Conservation (phyloP, 2,888 invertebrate species). For the Macropis europaea region DNA sequence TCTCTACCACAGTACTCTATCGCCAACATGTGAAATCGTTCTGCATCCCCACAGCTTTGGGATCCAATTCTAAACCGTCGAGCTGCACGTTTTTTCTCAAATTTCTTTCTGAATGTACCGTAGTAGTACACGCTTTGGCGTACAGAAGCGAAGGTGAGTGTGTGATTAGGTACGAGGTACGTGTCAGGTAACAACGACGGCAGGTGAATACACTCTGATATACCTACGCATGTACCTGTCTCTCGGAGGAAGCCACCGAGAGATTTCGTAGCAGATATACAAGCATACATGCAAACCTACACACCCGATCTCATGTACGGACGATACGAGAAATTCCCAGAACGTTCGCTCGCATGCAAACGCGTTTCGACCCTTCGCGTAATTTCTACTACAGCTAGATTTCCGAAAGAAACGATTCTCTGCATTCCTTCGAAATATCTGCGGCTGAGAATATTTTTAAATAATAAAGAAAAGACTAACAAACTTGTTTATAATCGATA, state of each 20-base stretch:
- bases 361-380: conserved; percentile 39
- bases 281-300: conserved; percentile 45
- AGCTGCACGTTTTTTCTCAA: too few species aligned
- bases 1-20: too few species aligned
- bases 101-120: too few species aligned
- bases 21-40: too few species aligned
- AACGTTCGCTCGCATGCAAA: conserved; percentile 74
- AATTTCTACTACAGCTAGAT: conserved; percentile 13
- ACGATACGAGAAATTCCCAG: conserved; percentile 69
- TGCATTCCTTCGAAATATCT: not conserved
- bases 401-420: not conserved
- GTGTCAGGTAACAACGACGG: conserved; percentile 58
- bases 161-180: conserved; percentile 48
- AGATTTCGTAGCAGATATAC: conserved; percentile 61
- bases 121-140: not conserved
- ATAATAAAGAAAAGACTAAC: not conserved
- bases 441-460: not conserved
- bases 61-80: too few species aligned
- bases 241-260: conserved; percentile 55
- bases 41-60: too few species aligned
- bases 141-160: conserved; percentile 15
- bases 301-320: conserved; percentile 22
- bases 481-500: too few species aligned
- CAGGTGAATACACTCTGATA: conserved; percentile 64
- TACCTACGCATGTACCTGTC: conserved; percentile 54